Evolutionary conservation across 2,113 vertebrate genomes (phyloP), one percentile per base, ranked within the genome.

Genomic region (Enhydra lutris): DNA sequence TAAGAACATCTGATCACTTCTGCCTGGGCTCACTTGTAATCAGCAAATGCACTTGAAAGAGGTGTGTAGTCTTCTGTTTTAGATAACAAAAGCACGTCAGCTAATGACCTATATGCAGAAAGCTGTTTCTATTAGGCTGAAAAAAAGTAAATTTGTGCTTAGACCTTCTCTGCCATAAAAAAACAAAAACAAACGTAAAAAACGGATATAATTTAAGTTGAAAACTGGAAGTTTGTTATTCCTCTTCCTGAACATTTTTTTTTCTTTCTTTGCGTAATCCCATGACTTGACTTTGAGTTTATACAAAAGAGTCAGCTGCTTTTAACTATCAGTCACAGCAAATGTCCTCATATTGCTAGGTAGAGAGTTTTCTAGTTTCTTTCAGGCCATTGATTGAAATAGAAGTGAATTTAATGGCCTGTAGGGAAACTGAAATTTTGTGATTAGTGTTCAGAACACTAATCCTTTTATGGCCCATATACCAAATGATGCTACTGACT

Each of bases 11-110:
- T 36, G 7, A 92, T 90, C 21, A 57, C 26, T 95, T 95, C 57
- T 63, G 71, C 29, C 84, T 13, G 83, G 2, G 3, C 79, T 78
- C 7, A 50, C 39, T 82, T 96, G 86, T 94, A 74, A 90, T 45
- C 65, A 84, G 83, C 69, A 91, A 88, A 89, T 89, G 55, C 50
- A 39, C 85, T 87, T 82, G 88, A 96, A 92, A 95, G 79, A 98
- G 91, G 89, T 96, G 47, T 63, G n/a, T 45, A 94, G 90, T 83
- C 45, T 93, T 45, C 26, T 8, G 7, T 86, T 65, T 91, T 96
- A 47, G 29, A 97, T 97, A 98, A 97, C 97, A 97, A 98, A 98
- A 97, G 84, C 91, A 52, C 7, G 3, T 26, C 47, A 96, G 73
- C 29, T 89, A 50, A 86, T 47, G 63, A 97, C 45, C 89, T 94